phyloP scores from a whole-genome alignment of 1,140 invertebrate species.

The Phenacoccus solenopsis region DNA sequence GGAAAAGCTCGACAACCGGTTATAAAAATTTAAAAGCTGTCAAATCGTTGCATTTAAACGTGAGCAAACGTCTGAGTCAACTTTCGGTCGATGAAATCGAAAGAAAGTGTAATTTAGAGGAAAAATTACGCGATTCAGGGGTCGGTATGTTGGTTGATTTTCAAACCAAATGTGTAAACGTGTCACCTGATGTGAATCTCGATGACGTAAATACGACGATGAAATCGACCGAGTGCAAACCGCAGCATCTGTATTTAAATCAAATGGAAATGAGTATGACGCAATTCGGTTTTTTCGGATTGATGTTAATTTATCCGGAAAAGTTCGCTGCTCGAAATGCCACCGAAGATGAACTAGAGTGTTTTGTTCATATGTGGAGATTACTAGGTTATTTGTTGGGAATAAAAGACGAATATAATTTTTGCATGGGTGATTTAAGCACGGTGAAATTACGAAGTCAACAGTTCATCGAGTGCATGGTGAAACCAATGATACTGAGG shows the following conservation, averaged over 20 bases:
- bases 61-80: conserved; percentile 30
- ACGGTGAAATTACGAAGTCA: conserved; percentile 33
- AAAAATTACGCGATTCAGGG: neutral
- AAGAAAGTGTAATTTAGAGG: conserved; percentile 19
- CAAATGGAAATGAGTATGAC: conserved; percentile 73
- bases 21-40: conserved; percentile 36
- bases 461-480: conserved; percentile 32
- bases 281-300: conserved; percentile 73
- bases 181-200: conserved; percentile 34
- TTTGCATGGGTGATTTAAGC: conserved; percentile 38
- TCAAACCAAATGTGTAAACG: conserved; percentile 32
- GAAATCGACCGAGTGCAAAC: conserved; percentile 26
- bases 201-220: neutral
- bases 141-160: neutral
- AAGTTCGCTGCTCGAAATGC: conserved; percentile 44
- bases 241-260: conserved; percentile 36
- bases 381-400: conserved; percentile 66
- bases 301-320: conserved; percentile 50
- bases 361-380: conserved; percentile 67
- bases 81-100: conserved; percentile 26
- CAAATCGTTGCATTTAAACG: conserved; percentile 34
- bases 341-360: conserved; percentile 47
- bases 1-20: conserved; percentile 33
- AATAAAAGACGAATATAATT: conserved; percentile 58
- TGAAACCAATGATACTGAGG: conserved; percentile 34